Base-by-base conservation (phyloP, 2,113 vertebrate genomes). In the Setophaga kirtlandii region DNA sequence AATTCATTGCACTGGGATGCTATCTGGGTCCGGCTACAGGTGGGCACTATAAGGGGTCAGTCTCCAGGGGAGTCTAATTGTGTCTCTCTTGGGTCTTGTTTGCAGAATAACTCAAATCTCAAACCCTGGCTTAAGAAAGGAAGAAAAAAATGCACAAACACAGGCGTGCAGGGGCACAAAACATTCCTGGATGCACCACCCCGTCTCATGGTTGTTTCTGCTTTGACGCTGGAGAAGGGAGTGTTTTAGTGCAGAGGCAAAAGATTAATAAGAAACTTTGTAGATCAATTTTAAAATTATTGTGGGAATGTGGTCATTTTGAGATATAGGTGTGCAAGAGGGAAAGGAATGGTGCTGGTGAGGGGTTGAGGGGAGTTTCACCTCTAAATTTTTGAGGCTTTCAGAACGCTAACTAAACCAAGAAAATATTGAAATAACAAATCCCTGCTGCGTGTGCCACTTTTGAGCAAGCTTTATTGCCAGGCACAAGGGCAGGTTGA, bases 1-100 rank as follows among this genome's bases (percentile, higher is more conserved):
- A 98, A 98, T 98, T 98, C 98, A 98, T 95, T 97, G 98, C 97
- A 69, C 97, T 58, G 98, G 98, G 98, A 98, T 98, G 98, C 98
- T 98, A 98, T 98, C 98, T 97, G 97, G 97, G 98, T 96, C 95
- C 15, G 91, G 97, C 98, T 98, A 98, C 98, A 98, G 98, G 98
- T 98, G 98, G 98, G 97, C 98, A 82, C 98, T 97, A 95, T 96
- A 94, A 98, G 98, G 97, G 98, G 97, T 97, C 97, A 98, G 96
- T 98, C 98, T 98, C 98, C 98, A 98, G 97, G 97, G 98, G 98
- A 98, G 97, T 96, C 96, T 98, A 97, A 98, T 98, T 98, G 97
- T 98, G 96, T 97, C 96, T 98, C 97, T 98, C 97, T 94, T 97
- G 98, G 97, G 97, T 97, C 97, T 97, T 97, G 97, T 98, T 98